Evolutionary conservation across 1,140 invertebrate species (phyloP).

Genomic region (Aradophagus sp.): DNA sequence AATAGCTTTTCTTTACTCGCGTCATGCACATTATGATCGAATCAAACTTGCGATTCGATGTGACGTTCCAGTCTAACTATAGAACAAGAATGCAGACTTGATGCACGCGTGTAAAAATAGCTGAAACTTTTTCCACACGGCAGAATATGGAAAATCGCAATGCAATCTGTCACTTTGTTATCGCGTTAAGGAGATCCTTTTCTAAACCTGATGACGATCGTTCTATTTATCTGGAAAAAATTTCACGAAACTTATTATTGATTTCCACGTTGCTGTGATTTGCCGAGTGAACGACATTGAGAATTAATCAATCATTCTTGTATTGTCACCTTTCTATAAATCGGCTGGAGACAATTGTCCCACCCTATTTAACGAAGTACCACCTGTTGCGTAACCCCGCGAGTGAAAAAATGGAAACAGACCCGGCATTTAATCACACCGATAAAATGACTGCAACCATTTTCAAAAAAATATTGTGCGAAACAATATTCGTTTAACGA

Average conservation of each 20-base stretch:
- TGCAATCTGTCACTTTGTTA: slow-evolving; percentile 37
- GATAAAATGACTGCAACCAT: neutral
- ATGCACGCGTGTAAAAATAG: slow-evolving; percentile 36
- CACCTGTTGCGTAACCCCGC: slow-evolving; percentile 26
- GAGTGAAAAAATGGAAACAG: slow-evolving; percentile 26
- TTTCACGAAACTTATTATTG: too few species aligned
- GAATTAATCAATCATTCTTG: neutral
- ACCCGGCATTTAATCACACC: slow-evolving; percentile 32
- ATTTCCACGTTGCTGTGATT: too few species aligned
- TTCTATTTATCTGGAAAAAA: slow-evolving; percentile 37
- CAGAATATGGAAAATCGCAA: slow-evolving; percentile 40
- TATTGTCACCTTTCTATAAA: slow-evolving; percentile 24
- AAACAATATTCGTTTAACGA: slow-evolving; percentile 26
- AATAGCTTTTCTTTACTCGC: slow-evolving; percentile 14
- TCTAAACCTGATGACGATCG: slow-evolving; percentile 23
- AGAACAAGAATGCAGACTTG: slow-evolving; percentile 38
- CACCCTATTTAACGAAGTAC: slow-evolving; percentile 13
- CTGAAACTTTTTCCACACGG: slow-evolving; percentile 34
- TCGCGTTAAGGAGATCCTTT: slow-evolving; percentile 33
- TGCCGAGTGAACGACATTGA: neutral
- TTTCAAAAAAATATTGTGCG: slow-evolving; percentile 2
- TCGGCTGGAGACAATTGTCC: slow-evolving; percentile 21
- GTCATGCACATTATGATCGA: slow-evolving; percentile 25
- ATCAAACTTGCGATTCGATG: slow-evolving; percentile 19
- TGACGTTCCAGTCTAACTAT: slow-evolving; percentile 36